Evolutionary conservation across 2,888 invertebrate genomes (phyloP), one percentile per base, ranked within the genome.

Genomic region (Cotesia congregata): DNA sequence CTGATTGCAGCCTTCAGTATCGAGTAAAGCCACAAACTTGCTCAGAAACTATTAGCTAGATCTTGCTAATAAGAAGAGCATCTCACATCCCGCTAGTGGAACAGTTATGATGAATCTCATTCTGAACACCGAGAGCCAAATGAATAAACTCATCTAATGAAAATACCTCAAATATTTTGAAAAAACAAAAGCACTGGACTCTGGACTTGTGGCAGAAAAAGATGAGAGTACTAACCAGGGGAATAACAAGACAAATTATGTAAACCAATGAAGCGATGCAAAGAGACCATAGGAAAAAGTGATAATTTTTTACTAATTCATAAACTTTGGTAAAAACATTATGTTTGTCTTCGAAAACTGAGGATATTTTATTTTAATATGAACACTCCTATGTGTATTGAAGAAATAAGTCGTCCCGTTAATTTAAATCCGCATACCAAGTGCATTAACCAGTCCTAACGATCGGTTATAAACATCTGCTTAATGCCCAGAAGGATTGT

Each of bases 61-160:
- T 86, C 83, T 81, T 85, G 83, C 86, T 88, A 89, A 89, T 87
- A 88, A 88, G 87, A 88, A 86, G 83, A 87, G 81, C 79, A 79
- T 81, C 83, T 84, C 84, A 84, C 87, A 85, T 88, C 87, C 89
- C 89, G 89, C 89, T 87, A 89, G 81, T 81, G 85, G 84, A 86
- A 88, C 88, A 88, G 88, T 88, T 88, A 88, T 88, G 84, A 85
- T 84, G 83, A 83, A 84, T 85, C 80, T 81, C 81, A 77, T 80
- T 83, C 80, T 81, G 80, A 80, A 75, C 64, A 70, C 71, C 75
- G 75, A 73, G 77, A 60, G 73, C 41, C 40, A 20, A 74, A 61
- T 71, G 75, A 77, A 67, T 20, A 67, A 67, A 71, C 38, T 41
- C 60, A 71, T 70, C 40, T 65, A 74, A 62, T 15, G 60, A 60